These are phyloP conservation scores for Spinus pinus DNA, from an alignment of 2,797 vertebrate species.

Conservation along the genomic window DNA sequence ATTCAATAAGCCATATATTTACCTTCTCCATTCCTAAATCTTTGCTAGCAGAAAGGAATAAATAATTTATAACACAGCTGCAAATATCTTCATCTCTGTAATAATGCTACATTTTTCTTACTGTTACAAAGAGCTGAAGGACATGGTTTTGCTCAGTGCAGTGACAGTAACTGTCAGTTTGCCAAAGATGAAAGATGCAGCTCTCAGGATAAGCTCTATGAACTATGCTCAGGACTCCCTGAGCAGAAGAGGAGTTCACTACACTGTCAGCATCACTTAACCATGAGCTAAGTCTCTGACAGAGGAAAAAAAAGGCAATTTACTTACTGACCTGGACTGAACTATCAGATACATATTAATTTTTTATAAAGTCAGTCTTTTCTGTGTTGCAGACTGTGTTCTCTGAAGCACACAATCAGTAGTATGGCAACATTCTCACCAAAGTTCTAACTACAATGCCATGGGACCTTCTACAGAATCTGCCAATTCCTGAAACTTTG, in stretches of 20 bases:
- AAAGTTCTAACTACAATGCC: background rate
- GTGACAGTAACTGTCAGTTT: background rate
- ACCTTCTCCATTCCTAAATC: background rate
- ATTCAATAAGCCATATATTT: background rate
- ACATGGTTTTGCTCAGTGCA: background rate
- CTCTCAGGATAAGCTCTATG: background rate
- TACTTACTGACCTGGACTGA: background rate
- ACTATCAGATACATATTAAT: background rate
- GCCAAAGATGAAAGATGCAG: background rate
- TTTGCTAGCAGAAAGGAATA: background rate
- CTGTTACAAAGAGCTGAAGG: background rate
- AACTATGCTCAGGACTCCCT: background rate
- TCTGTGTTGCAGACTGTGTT: background rate
- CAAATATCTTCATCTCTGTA: background rate
- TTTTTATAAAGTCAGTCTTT: background rate
- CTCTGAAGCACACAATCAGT: background rate
- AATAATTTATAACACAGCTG: background rate
- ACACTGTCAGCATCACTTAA: background rate
- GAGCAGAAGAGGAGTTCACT: background rate
- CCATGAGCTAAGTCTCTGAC: background rate
- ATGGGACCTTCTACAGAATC: background rate
- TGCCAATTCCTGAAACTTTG: background rate
- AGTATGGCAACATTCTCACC: background rate
- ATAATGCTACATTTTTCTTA: background rate
- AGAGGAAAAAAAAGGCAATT: background rate